phyloP scores from a whole-genome alignment of 2,888 invertebrate genomes.

The Drosophila melanosoma region DNA sequence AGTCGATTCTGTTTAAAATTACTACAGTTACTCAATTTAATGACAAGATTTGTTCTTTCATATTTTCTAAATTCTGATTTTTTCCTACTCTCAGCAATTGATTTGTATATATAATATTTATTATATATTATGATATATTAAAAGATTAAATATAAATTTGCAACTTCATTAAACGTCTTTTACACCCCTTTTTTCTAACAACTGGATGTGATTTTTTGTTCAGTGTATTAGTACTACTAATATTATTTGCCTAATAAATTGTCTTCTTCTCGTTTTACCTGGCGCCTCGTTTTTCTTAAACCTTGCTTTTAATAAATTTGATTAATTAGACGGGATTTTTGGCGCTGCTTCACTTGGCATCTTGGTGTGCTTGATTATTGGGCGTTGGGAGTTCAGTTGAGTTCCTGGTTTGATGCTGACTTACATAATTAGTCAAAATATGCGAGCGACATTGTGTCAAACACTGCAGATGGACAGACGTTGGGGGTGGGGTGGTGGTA shows the following conservation, averaged over 20 bases:
- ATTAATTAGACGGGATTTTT: slow-evolving; percentile 67
- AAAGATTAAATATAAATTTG: too few relatives aligned
- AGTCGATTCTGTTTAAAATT: not conserved
- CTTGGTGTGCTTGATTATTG: not conserved
- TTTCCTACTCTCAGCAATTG: not conserved
- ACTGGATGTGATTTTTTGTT: not conserved
- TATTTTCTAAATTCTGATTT: not conserved
- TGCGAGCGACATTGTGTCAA: slow-evolving; percentile 55
- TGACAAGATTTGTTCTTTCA: not conserved
- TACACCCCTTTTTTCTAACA: not conserved
- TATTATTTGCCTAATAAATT: not conserved
- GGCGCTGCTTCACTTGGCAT: slow-evolving; percentile 37
- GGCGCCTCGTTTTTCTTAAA: slow-evolving; percentile 9
- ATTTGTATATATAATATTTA: not conserved
- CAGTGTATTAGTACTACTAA: not conserved
- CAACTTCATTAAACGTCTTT: not conserved
- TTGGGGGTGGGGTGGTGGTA: not conserved
- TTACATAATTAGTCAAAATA: slow-evolving; percentile 74
- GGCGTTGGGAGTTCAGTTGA: not conserved
- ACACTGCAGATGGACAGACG: slow-evolving; percentile 18
- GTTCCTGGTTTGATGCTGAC: slow-evolving; percentile 12
- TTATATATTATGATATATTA: too few relatives aligned
- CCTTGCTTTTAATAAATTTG: slow-evolving; percentile 64
- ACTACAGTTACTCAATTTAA: not conserved
- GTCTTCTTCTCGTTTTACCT: slow-evolving; percentile 5